Percentiles rank a stretch among this genome's conserved stretches.
These are phyloP conservation scores for Epinephelus lanceolatus DNA, from an alignment of 2,113 vertebrate species.

Conservation along the genomic window DNA sequence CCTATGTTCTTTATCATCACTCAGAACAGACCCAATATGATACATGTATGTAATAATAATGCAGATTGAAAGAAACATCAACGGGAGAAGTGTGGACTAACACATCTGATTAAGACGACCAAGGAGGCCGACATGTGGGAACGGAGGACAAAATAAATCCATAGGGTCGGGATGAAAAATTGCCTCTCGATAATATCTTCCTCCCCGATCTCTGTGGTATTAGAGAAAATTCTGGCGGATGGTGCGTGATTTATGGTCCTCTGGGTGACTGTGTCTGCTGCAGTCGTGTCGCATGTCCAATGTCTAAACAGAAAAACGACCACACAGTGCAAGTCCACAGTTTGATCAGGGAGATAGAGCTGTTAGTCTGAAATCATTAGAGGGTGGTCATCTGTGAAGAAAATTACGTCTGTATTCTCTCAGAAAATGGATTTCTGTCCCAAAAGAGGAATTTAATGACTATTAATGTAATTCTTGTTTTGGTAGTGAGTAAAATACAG, in stretches of 20 bases:
- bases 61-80: background rate
- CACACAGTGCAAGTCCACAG: slow-evolving; percentile 24
- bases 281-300: slow-evolving; percentile 26
- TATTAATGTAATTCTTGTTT: background rate
- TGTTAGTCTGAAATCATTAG: slow-evolving; percentile 3
- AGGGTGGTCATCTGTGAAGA: background rate
- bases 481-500: background rate
- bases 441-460: background rate
- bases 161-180: slow-evolving; percentile 60
- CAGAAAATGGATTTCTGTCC: too few relatives aligned
- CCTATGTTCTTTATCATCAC: background rate
- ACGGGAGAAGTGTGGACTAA: background rate
- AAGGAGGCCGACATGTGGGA: background rate
- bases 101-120: slow-evolving; percentile 7
- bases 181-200: slow-evolving; percentile 42
- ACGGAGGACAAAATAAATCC: slow-evolving; percentile 43
- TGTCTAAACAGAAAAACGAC: slow-evolving; percentile 45
- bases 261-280: slow-evolving; percentile 35
- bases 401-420: background rate
- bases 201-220: slow-evolving; percentile 18
- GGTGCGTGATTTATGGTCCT: slow-evolving; percentile 66
- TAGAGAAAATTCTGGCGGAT: slow-evolving; percentile 39
- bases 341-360: slow-evolving; percentile 17
- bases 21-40: background rate
- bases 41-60: background rate